Conservation (phyloP, 2,797 vertebrate species). For the Hoplostethus mediterraneus region DNA sequence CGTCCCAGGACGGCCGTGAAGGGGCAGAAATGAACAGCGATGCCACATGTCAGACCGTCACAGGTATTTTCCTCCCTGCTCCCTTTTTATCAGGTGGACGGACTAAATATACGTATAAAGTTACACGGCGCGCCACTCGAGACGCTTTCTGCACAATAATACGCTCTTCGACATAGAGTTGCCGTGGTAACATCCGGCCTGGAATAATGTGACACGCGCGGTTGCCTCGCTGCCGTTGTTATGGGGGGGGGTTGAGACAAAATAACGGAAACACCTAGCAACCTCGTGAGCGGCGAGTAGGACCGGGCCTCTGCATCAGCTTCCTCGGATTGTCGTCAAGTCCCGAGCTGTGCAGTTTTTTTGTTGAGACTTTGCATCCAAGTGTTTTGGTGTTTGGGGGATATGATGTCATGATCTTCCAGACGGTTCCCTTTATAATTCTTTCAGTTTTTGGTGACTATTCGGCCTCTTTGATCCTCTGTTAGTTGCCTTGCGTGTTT, state of each 20-base stretch:
- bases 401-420: conserved; percentile 3
- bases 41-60: conserved; percentile 76
- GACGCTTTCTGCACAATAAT: conserved; percentile 26
- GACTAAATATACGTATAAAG: conserved; percentile 74
- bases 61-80: conserved; percentile 60
- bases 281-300: no score
- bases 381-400: neutral
- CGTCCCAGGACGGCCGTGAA: conserved; percentile 75
- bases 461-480: no score
- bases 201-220: no score
- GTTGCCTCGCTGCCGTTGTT: no score
- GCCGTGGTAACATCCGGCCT: neutral
- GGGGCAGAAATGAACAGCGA: conserved; percentile 77
- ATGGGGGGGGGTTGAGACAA: no score
- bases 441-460: no score
- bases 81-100: conserved; percentile 75
- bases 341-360: neutral
- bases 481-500: no score
- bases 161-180: conserved; percentile 4
- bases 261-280: no score
- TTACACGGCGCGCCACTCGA: conserved; percentile 52
- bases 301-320: neutral
- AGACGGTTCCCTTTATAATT: neutral
- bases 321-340: neutral
- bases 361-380: neutral